Evolutionary conservation across 2,888 invertebrate species (phyloP), one percentile per base, ranked within the genome.

Genomic region (Notodonta dromedarius): DNA sequence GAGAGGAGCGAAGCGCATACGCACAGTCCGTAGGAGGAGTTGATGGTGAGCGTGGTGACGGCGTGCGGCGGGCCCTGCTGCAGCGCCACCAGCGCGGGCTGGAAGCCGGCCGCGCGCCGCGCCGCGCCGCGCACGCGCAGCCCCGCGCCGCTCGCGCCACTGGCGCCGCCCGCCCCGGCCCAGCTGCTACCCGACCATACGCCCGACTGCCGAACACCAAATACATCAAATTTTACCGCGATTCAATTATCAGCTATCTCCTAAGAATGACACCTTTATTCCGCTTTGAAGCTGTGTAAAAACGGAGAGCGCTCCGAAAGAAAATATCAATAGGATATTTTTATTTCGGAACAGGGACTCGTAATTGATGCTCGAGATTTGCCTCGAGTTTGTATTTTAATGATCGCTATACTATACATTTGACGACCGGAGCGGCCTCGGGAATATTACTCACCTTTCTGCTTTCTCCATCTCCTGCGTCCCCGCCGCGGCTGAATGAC

Each of bases 11-110:
- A 8, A 6, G 40, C 2, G 9, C 4, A 42, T 60, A 96, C 98
- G 97, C 94, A 99, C 99, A 99, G 95, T 91, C 99, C 99, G 93
- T 98, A 99, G 63, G 98, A 97, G 79, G 99, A 98, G 94, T 99
- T 99, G 89, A 99, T 95, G 80, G 98, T 96, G 84, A 99, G 96
- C 73, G 98, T 96, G 76, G 98, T 96, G 85, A 99, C 96, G 87
- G 89, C 97, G 96, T 77, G 98, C 96, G 80, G 97, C 95, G 91
- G 96, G 94, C 97, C 97, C 58, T 96, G 96, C 80, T 99, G 98
- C 83, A 99, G 94, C 90, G 99, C 99, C 74, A 99, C 97, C 72
- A 99, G 94, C 83, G 98, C 97, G 57, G 98, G 98, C 94, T 99
- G 99, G 95, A 98, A 99, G 73, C 99, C 99, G n/a, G 99, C 95